Evolutionary conservation across 2,113 vertebrate species (phyloP).

Genomic region (Tragelaphus imberbis): DNA sequence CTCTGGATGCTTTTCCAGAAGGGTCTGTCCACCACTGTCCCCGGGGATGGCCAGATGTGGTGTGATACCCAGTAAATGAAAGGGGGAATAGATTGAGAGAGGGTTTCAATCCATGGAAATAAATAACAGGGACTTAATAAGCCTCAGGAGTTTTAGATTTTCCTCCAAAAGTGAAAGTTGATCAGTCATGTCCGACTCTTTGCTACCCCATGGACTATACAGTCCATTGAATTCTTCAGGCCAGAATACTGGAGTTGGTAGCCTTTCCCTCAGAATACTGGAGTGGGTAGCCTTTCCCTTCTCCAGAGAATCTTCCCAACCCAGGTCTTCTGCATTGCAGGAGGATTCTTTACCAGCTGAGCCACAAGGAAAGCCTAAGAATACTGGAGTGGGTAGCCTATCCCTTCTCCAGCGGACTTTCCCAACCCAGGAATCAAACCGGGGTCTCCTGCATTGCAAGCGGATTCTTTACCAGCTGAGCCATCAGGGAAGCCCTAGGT

Average conservation of each 20-base stretch:
- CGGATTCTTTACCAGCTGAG: not conserved
- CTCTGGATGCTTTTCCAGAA: not conserved
- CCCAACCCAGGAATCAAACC: not conserved
- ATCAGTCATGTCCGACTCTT: not conserved
- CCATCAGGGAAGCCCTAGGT: not conserved
- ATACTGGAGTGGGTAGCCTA: not conserved
- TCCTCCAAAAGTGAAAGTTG: not conserved
- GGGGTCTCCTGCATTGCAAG: not conserved
- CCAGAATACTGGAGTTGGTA: not conserved
- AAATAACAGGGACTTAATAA: accelerated
- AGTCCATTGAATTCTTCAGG: not conserved
- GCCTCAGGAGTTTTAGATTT: not conserved
- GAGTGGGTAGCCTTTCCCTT: not conserved
- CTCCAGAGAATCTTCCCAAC: not conserved
- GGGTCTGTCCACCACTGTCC: not conserved
- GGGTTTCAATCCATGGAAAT: not conserved
- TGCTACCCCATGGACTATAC: not conserved
- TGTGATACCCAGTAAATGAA: not conserved
- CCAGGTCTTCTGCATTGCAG: not conserved
- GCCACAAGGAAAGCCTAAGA: not conserved
- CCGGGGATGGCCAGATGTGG: accelerated
- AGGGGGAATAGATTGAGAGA: not conserved
- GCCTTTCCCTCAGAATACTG: not conserved
- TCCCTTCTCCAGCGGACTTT: not conserved
- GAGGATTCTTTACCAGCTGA: not conserved